A percentile compares a stretch with the other conserved stretches of the same genome.
Conservation (phyloP, 2,888 invertebrate genomes). For the Sinelater perroti region DNA sequence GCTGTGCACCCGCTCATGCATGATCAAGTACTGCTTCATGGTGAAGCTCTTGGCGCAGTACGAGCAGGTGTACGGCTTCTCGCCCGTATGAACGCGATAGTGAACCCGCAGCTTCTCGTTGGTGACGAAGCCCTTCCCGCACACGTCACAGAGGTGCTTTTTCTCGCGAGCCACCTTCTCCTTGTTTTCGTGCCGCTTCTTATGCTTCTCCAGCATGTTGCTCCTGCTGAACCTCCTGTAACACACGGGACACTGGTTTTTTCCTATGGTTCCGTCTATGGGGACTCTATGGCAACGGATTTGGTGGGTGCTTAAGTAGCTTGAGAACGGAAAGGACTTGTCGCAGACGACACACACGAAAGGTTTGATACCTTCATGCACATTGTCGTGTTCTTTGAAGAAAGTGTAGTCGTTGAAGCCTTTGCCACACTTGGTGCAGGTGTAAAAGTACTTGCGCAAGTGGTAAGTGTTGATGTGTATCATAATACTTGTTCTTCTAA, state of each 20-base stretch:
- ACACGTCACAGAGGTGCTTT: slow-evolving; percentile 43
- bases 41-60: slow-evolving; percentile 66
- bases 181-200: slow-evolving; percentile 40
- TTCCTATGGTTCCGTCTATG: slow-evolving; percentile 59
- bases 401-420: slow-evolving; percentile 65
- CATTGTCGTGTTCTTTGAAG: slow-evolving; percentile 66
- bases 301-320: slow-evolving; percentile 55
- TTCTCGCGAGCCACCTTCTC: slow-evolving; percentile 47
- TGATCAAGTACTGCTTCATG: slow-evolving; percentile 57
- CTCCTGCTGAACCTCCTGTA: slow-evolving; percentile 50
- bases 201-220: slow-evolving; percentile 60
- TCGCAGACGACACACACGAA: slow-evolving; percentile 64
- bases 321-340: slow-evolving; percentile 62
- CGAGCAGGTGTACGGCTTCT: slow-evolving; percentile 64
- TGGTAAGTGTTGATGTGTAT: slow-evolving; percentile 56
- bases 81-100: slow-evolving; percentile 64
- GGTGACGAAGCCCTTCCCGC: slow-evolving; percentile 53
- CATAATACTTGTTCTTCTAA: slow-evolving; percentile 48
- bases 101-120: slow-evolving; percentile 61
- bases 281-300: slow-evolving; percentile 53
- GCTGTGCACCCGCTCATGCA: slow-evolving; percentile 65
- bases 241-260: slow-evolving; percentile 56
- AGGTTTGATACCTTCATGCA: slow-evolving; percentile 64
- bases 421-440: slow-evolving; percentile 65
- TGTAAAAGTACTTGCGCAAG: slow-evolving; percentile 59